Evolutionary conservation across 1,140 invertebrate species (phyloP).

Genomic region (Ptiloglossa arizonensis): DNA sequence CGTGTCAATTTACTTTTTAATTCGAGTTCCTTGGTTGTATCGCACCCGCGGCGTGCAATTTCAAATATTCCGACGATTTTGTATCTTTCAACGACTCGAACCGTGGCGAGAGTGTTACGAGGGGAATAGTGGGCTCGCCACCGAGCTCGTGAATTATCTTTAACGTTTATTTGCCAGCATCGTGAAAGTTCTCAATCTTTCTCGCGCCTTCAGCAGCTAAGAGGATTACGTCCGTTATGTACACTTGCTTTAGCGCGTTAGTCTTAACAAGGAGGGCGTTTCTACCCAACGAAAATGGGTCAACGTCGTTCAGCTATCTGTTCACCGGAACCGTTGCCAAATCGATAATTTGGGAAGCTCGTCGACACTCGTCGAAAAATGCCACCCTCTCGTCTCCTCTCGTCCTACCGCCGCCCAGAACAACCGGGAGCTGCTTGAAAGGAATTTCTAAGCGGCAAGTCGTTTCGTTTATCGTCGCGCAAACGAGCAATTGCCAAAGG

Average conservation of each 20-base stretch:
- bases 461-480: slow-evolving; percentile 33
- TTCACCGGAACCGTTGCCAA: slow-evolving; percentile 37
- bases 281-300: slow-evolving; percentile 9
- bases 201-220: neutral
- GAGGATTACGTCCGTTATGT: neutral
- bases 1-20: too few species aligned
- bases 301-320: slow-evolving; percentile 24
- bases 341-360: slow-evolving; percentile 46
- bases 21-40: too few species aligned
- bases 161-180: too few species aligned
- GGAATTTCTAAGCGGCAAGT: slow-evolving; percentile 33
- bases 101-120: too few species aligned
- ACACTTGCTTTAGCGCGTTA: neutral
- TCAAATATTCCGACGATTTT: too few species aligned
- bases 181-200: too few species aligned
- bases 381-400: too few species aligned
- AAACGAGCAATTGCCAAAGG: slow-evolving; percentile 38
- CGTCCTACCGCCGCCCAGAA: too few species aligned
- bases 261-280: slow-evolving; percentile 1
- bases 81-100: too few species aligned
- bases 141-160: too few species aligned
- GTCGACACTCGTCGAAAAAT: slow-evolving; percentile 34
- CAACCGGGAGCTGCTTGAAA: slow-evolving; percentile 9
- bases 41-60: too few species aligned
- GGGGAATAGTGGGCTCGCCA: too few species aligned